Conservation (phyloP, 2,113 vertebrate species). For the Haliaeetus leucogaster region DNA sequence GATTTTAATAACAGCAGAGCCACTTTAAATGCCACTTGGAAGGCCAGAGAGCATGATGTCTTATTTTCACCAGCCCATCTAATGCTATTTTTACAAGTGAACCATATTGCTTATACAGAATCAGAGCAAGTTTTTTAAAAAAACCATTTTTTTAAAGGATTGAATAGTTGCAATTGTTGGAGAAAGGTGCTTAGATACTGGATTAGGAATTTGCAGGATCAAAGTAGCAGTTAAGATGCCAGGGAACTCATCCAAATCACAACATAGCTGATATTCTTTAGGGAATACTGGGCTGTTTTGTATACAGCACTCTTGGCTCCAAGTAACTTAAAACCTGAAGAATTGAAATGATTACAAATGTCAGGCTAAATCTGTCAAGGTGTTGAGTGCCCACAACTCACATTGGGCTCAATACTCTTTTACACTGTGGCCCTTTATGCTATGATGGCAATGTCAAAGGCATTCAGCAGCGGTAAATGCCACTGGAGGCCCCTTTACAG, state of each 20-base stretch:
- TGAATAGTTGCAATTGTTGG: constrained; percentile 34
- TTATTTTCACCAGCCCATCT: not conserved
- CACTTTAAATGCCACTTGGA: not conserved
- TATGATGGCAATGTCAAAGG: not conserved
- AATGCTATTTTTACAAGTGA: not conserved
- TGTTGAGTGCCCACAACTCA: not conserved
- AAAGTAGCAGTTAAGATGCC: constrained; percentile 52
- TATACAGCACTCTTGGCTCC: constrained; percentile 33
- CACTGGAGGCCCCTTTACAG: not conserved
- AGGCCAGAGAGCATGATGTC: not conserved
- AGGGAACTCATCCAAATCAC: constrained; percentile 55
- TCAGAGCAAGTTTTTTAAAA: not conserved
- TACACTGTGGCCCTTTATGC: not conserved
- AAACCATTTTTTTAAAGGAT: not conserved
- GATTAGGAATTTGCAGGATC: constrained; percentile 59
- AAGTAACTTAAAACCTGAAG: constrained; percentile 55
- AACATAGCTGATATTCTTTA: constrained; percentile 55
- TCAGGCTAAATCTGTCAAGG: not conserved
- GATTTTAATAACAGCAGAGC: constrained; percentile 22
- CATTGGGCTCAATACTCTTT: not conserved
- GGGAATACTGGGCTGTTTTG: constrained; percentile 44
- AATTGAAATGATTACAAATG: constrained; percentile 15
- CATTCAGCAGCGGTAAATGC: not conserved
- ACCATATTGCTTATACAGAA: not conserved
- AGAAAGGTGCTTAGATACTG: constrained; percentile 38